Conservation (phyloP, 1,140 invertebrate species). For the Neelides sp. region DNA sequence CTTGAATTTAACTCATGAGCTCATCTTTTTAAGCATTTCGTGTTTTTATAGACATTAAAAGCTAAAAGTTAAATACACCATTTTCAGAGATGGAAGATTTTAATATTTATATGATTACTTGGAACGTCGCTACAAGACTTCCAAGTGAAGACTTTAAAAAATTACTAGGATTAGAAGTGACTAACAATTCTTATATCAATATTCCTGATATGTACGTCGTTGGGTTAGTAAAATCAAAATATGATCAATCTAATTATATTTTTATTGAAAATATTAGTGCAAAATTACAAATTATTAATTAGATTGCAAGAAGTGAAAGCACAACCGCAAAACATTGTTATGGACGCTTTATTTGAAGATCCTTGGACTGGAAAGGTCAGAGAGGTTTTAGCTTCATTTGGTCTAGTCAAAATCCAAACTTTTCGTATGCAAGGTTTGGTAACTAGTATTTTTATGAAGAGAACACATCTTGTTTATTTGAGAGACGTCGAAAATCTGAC, state of each 20-base stretch:
- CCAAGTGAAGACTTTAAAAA: conserved; percentile 49
- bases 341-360: conserved; percentile 67
- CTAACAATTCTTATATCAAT: conserved; percentile 39
- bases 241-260: conserved; percentile 10
- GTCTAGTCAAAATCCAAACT: conserved; percentile 63
- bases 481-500: conserved; percentile 69
- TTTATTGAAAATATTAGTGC: conserved; percentile 4
- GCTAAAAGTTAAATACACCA: no score
- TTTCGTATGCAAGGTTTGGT: conserved; percentile 66
- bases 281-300: no score
- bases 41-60: no score
- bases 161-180: conserved; percentile 49
- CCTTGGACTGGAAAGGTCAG: conserved; percentile 56
- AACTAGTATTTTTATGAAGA: conserved; percentile 57
- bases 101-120: conserved; percentile 65
- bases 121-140: conserved; percentile 66
- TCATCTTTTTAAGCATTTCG: no score
- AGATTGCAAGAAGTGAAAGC: conserved; percentile 83
- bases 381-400: conserved; percentile 50
- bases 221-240: conserved; percentile 43
- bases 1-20: no score
- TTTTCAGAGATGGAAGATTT: conserved; percentile 32
- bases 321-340: conserved; percentile 67
- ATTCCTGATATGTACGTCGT: conserved; percentile 70
- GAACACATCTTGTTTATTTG: conserved; percentile 63